Conservation (phyloP, 1,140 invertebrate genomes). For the Panonychus citri region DNA sequence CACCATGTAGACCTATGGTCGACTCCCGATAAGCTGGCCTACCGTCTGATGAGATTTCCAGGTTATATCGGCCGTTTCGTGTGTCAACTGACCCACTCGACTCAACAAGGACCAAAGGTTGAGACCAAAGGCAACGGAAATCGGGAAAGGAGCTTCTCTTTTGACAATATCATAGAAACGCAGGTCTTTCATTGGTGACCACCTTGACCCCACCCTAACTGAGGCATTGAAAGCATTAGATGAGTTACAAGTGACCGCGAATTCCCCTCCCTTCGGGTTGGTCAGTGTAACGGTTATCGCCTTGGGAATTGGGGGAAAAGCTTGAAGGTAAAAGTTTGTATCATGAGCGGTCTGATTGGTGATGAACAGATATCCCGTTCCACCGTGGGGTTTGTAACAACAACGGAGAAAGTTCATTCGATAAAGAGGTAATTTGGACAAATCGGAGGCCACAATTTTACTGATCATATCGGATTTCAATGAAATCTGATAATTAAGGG, state of each 20-base stretch:
- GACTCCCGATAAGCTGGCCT: neutral
- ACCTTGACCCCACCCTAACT: neutral
- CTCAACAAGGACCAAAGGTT: neutral
- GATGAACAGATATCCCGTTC: neutral
- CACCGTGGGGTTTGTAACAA: neutral
- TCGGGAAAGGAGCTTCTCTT: neutral
- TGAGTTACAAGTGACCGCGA: neutral
- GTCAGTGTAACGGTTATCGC: neutral
- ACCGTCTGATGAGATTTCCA: neutral
- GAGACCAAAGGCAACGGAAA: neutral
- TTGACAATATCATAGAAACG: neutral
- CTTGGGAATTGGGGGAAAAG: neutral
- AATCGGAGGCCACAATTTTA: neutral
- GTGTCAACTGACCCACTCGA: neutral
- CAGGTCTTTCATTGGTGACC: neutral
- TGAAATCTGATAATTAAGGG: neutral
- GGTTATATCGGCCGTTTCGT: neutral
- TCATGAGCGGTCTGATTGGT: neutral
- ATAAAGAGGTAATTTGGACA: neutral
- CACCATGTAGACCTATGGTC: neutral
- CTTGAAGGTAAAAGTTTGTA: neutral
- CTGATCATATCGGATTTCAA: neutral
- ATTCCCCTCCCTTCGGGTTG: neutral
- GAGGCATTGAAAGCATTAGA: neutral
- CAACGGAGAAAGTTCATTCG: neutral